A percentile compares a stretch with the other conserved stretches of the same genome.
These are phyloP conservation scores for Cheilosia vernalis DNA, from an alignment of 2,888 invertebrate species.

Conservation along the genomic window DNA sequence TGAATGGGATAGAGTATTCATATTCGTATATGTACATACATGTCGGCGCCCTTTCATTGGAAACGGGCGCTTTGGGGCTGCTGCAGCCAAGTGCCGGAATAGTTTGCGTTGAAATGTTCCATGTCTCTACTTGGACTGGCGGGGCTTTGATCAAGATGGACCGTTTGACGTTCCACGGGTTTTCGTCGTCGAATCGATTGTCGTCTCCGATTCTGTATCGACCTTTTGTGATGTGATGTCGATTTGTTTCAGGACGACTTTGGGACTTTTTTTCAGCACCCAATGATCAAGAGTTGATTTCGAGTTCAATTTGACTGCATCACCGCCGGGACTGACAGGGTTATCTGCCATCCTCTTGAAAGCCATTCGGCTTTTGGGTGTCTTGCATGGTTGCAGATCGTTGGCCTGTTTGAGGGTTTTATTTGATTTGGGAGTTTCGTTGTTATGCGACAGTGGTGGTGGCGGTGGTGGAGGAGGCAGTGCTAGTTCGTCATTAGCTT, in stretches of 20 bases:
- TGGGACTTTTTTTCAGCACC: conserved; percentile 80
- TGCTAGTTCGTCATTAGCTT: conserved; percentile 38
- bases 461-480: conserved; percentile 20
- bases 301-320: conserved; percentile 33
- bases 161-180: conserved; percentile 51
- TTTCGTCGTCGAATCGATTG: conserved; percentile 41
- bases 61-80: conserved; percentile 6
- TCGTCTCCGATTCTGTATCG: conserved; percentile 27
- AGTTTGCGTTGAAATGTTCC: conserved; percentile 1
- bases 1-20: conserved; percentile 32
- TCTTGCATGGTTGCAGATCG: conserved; percentile 42
- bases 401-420: conserved; percentile 65
- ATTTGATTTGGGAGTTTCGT: conserved; percentile 61
- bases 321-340: conserved; percentile 10
- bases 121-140: conserved; percentile 49
- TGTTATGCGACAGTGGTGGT: conserved; percentile 38
- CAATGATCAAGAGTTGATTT: conserved; percentile 79
- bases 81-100: conserved; percentile 16
- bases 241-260: conserved; percentile 66
- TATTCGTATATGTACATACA: conserved; percentile 36
- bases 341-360: conserved; percentile 55
- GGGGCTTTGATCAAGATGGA: conserved; percentile 57
- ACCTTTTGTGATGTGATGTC: conserved; percentile 37
- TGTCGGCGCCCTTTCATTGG: conserved; percentile 20
- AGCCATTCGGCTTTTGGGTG: conserved; percentile 47